These are phyloP conservation scores for Ypsolopha sequella DNA, from an alignment of 2,888 invertebrate genomes.

Conservation along the genomic window DNA sequence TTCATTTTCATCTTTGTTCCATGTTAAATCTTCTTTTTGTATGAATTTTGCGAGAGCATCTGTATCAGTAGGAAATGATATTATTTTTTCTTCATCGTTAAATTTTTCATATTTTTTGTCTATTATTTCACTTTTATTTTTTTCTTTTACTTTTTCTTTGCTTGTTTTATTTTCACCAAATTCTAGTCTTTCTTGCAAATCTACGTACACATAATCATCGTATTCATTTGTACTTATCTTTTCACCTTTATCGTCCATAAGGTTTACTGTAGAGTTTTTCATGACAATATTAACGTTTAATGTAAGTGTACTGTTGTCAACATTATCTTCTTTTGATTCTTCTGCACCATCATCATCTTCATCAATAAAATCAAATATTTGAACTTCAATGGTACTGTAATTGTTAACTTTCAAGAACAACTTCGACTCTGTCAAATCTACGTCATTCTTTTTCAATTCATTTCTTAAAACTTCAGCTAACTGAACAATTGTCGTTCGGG, in stretches of 20 bases:
- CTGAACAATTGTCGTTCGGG: too few species aligned
- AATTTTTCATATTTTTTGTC: too few species aligned
- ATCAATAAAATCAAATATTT: background rate
- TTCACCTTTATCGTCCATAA: conserved; percentile 24
- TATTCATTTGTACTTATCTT: conserved; percentile 14
- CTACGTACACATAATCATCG: conserved; percentile 4
- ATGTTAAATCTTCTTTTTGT: too few species aligned
- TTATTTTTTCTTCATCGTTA: too few species aligned
- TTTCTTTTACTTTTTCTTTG: too few species aligned
- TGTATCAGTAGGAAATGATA: too few species aligned
- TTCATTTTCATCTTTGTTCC: too few species aligned
- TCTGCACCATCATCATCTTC: background rate
- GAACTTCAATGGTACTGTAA: too few species aligned
- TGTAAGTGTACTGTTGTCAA: background rate
- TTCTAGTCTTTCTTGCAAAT: too few species aligned
- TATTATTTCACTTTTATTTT: too few species aligned
- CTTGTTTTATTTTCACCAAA: too few species aligned
- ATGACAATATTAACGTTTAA: background rate
- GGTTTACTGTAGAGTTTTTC: conserved; percentile 9
- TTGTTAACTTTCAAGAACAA: background rate
- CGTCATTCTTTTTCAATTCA: background rate
- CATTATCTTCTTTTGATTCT: background rate
- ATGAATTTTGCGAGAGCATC: too few species aligned
- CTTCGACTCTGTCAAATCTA: background rate
- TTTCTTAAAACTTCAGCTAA: background rate